These are phyloP conservation scores for Mesorhabditis spiculigera DNA, from an alignment of 2,888 invertebrate species.

Conservation along the genomic window DNA sequence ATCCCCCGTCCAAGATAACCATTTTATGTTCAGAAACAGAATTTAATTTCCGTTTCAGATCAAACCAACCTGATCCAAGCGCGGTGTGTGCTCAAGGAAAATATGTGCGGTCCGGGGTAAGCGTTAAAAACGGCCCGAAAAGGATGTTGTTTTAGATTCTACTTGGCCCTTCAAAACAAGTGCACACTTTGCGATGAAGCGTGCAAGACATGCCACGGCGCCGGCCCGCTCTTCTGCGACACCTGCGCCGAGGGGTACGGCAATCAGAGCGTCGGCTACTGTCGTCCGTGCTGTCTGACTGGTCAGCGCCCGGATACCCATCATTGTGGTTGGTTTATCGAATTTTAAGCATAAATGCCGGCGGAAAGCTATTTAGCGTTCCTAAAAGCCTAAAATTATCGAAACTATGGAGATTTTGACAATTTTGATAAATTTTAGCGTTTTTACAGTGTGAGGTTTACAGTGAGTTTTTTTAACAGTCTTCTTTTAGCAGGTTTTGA, in stretches of 20 bases:
- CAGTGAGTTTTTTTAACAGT: too few species aligned
- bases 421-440: too few species aligned
- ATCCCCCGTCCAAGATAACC: too few species aligned
- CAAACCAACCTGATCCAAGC: conserved; percentile 53
- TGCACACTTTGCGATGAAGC: conserved; percentile 51
- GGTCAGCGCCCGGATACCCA: conserved; percentile 28
- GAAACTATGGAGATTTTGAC: too few species aligned
- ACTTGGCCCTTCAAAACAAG: conserved; percentile 36
- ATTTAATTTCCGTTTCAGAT: too few species aligned
- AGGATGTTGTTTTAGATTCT: conserved; percentile 19
- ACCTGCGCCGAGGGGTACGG: conserved; percentile 47
- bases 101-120: conserved; percentile 51
- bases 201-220: conserved; percentile 47
- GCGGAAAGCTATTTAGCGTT: too few species aligned
- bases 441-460: too few species aligned
- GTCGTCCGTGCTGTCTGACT: conserved; percentile 47
- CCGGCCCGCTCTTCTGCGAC: conserved; percentile 54
- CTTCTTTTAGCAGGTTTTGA: too few species aligned
- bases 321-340: conserved; percentile 25
- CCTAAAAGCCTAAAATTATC: too few species aligned
- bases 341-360: neutral
- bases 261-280: conserved; percentile 50
- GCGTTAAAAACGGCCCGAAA: too few species aligned
- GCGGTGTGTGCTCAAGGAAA: conserved; percentile 46
- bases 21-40: too few species aligned